Percentiles rank a stretch among this genome's conserved stretches.
phyloP scores from a whole-genome alignment of 2,113 vertebrate species.

The Sciurus niger region DNA sequence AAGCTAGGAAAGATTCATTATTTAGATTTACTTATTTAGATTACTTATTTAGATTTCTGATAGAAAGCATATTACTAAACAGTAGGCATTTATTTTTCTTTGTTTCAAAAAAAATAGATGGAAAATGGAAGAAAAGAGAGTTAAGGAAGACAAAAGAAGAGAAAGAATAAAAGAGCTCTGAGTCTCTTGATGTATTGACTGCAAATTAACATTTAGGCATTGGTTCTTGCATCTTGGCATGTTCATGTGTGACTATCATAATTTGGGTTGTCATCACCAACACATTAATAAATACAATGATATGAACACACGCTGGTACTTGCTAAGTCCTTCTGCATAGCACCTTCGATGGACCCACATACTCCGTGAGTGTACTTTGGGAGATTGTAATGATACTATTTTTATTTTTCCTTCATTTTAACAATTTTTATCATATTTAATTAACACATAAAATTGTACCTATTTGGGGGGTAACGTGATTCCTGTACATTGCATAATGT shows the following conservation, averaged over 20 bases:
- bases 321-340: background rate
- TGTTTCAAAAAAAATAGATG: background rate
- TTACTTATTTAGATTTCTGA: background rate
- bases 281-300: background rate
- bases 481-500: background rate
- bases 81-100: background rate
- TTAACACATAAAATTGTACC: background rate
- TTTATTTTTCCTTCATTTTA: background rate
- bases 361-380: background rate
- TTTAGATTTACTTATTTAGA: background rate
- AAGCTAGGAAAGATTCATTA: background rate
- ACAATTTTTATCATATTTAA: background rate
- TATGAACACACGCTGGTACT: background rate
- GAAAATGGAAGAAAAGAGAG: background rate
- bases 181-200: background rate
- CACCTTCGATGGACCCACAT: background rate
- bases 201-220: background rate
- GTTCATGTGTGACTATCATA: background rate
- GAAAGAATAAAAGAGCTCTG: background rate
- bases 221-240: background rate
- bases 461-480: background rate
- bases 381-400: background rate
- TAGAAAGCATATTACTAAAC: background rate
- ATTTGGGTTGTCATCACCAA: background rate
- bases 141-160: background rate